Base-by-base conservation (phyloP, 2,113 vertebrate genomes). In the Numenius arquata region DNA sequence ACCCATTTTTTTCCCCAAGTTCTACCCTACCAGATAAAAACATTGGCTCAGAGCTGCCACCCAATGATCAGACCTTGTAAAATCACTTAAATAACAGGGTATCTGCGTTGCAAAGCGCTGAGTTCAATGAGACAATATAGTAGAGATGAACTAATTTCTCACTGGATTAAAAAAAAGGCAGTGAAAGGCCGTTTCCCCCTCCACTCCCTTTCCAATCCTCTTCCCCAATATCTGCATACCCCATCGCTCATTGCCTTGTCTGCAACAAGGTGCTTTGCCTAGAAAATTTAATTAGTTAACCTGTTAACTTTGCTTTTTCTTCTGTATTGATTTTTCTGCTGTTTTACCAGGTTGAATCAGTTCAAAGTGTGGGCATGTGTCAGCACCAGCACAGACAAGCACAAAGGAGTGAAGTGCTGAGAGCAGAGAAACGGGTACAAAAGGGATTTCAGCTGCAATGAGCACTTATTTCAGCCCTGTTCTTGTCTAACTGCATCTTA, bases 21-120 rank as follows among this genome's bases (percentile, higher is more conserved):
- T 76, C 73, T 43, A 40, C 43, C 78, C 17, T 27, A n/a, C 17
- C n/a, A 43, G 59, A 53, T 36, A 80, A 66, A 65, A 96, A 89
- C 41, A 56, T 12, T 85, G 77, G 81, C 94, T 96, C 92, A 94
- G 87, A 95, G 91, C 96, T 97, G 96, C 96, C 96, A 96, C 95
- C 96, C 84, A 88, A 95, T 48, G 96, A 73, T 70, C 78, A 91
- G 38, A 94, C 21, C 9, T 43, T 55, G 95, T 77, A 96, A 96
- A 89, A 70, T 40, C 84, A 62, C 55, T n/a, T 40, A 25, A 75
- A 85, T 22, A 22, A 22, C 8, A 23, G 45, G 15, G 21, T 66
- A n/a, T 19, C 11, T 19, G 2, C 3, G 34, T 25, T 45, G 53
- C 11, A 18, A 77, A 79, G 27, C 15, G 22, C 47, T 7, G 15